These are phyloP conservation scores for Idaea aversata DNA, from an alignment of 2,888 invertebrate species.

Conservation along the genomic window DNA sequence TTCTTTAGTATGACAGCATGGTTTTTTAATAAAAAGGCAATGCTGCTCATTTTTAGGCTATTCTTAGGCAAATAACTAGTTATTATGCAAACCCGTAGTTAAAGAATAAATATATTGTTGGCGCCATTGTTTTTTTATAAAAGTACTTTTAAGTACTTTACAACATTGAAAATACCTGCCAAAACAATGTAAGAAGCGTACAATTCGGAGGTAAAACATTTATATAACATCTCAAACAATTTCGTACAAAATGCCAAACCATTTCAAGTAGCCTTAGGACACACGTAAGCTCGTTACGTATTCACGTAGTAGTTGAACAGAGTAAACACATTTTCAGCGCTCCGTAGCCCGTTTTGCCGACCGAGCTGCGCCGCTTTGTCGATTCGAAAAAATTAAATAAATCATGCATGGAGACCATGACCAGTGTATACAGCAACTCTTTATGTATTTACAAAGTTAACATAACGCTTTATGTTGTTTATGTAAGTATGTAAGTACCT, in stretches of 20 bases:
- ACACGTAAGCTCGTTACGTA: constrained; percentile 11
- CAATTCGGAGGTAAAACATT: background rate
- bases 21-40: no score
- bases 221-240: background rate
- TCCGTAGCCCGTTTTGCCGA: background rate
- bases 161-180: background rate
- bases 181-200: background rate
- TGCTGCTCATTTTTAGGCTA: no score
- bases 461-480: background rate
- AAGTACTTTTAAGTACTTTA: no score
- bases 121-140: no score
- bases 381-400: constrained; percentile 36
- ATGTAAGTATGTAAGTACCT: background rate
- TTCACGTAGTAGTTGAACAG: constrained; percentile 14
- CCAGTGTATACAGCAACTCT: constrained; percentile 5
- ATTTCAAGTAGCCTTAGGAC: constrained; percentile 15
- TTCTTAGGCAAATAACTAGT: no score
- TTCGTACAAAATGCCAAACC: background rate
- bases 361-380: constrained; percentile 19
- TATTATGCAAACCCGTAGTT: no score
- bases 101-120: no score
- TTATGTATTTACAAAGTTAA: background rate
- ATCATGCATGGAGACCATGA: constrained; percentile 33
- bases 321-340: constrained; percentile 9
- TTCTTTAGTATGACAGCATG: no score